Evolutionary conservation across 1,140 invertebrate genomes (phyloP).

Genomic region (Thaumetopoea pityocampa): DNA sequence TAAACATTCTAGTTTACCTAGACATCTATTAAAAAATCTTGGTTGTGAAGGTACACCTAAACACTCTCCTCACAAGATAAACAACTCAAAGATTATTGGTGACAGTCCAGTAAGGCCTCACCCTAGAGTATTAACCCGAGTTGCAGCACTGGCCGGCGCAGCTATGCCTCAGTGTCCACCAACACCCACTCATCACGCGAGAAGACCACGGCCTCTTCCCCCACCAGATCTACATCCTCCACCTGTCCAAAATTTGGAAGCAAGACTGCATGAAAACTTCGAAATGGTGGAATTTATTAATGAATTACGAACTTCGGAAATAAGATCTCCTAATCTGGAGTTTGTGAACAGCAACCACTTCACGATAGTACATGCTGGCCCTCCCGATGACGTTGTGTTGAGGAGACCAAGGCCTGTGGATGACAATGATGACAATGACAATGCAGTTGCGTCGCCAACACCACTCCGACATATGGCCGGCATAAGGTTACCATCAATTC

Average conservation of each 20-base stretch:
- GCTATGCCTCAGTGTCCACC: conserved; percentile 80
- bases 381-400: conserved; percentile 60
- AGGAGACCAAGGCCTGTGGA: conserved; percentile 43
- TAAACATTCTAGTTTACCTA: conserved; percentile 66
- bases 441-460: conserved; percentile 72
- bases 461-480: conserved; percentile 84
- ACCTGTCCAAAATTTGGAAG: conserved; percentile 57
- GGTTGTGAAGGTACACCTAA: conserved; percentile 64
- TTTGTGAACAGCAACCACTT: conserved; percentile 71
- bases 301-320: conserved; percentile 70
- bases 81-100: conserved; percentile 34
- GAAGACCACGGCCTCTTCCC: conserved; percentile 75
- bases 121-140: conserved; percentile 76
- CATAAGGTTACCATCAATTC: conserved; percentile 88
- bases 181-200: conserved; percentile 88
- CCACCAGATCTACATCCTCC: conserved; percentile 73
- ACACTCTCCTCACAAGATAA: conserved; percentile 46
- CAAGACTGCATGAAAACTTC: conserved; percentile 51
- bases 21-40: conserved; percentile 61
- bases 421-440: conserved; percentile 63
- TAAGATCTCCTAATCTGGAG: conserved; percentile 72
- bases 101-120: conserved; percentile 76
- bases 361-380: conserved; percentile 66
- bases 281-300: conserved; percentile 71
- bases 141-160: conserved; percentile 62